Evolutionary conservation across 2,113 vertebrate genomes (phyloP).

Genomic region (Anas platyrhynchos): DNA sequence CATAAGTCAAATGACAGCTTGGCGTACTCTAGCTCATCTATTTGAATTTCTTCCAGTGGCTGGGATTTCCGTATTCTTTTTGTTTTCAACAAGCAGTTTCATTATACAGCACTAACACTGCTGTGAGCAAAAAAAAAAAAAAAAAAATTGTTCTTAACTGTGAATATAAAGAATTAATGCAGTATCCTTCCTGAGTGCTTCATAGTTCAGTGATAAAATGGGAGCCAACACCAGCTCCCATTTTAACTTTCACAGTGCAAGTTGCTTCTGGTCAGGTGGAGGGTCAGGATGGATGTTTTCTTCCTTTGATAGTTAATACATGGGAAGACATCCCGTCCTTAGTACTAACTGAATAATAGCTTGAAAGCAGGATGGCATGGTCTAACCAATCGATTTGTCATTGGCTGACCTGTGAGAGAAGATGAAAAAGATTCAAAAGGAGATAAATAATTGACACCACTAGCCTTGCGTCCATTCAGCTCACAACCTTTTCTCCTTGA

Average conservation of each 20-base stretch:
- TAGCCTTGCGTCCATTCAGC: constrained; percentile 36
- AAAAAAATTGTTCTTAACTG: background rate
- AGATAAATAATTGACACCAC: constrained; percentile 57
- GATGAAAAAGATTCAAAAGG: constrained; percentile 52
- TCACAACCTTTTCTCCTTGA: constrained; percentile 41
- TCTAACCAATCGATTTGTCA: constrained; percentile 46
- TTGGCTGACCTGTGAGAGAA: constrained; percentile 45
- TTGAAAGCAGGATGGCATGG: constrained; percentile 31
- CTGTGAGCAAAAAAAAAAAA: background rate
- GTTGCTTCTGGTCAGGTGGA: background rate
- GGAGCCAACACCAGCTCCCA: background rate
- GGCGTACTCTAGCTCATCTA: background rate
- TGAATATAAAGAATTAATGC: constrained; percentile 31
- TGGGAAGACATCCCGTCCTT: background rate
- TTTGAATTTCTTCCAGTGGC: background rate
- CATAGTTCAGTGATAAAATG: background rate
- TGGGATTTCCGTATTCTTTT: background rate
- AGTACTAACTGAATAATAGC: constrained; percentile 13
- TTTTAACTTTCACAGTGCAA: background rate
- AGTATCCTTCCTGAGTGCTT: background rate
- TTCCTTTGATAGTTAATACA: constrained; percentile 2
- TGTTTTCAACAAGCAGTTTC: background rate
- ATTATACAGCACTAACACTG: background rate
- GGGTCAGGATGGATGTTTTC: background rate
- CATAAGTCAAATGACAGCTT: background rate